Evolutionary conservation across 2,888 invertebrate species (phyloP).

Genomic region (Drosophila putrida): DNA sequence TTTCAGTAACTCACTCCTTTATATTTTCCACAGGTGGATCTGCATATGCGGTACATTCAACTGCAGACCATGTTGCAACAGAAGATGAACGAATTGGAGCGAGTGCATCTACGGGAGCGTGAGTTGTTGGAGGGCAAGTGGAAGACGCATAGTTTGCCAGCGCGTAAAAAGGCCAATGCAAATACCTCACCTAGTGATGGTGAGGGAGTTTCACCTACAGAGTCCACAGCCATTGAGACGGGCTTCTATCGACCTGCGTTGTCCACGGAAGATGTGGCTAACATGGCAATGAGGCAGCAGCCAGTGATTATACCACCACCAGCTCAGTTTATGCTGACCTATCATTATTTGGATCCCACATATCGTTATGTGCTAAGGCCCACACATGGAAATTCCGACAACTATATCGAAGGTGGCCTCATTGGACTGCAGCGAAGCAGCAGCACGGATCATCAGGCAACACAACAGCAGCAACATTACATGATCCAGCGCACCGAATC

Average conservation of each 20-base stretch:
- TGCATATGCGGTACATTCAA: constrained; percentile 96
- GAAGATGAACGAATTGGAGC: constrained; percentile 94
- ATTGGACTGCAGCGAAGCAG: constrained; percentile 87
- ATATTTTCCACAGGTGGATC: constrained; percentile 87
- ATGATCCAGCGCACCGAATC: constrained; percentile 88
- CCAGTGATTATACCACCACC: constrained; percentile 84
- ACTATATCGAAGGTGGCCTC: constrained; percentile 87
- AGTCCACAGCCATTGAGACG: constrained; percentile 70
- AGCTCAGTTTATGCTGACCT: constrained; percentile 87
- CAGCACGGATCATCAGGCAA: constrained; percentile 86
- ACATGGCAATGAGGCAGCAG: constrained; percentile 61
- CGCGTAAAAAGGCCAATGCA: constrained; percentile 90
- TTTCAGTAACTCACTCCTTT: background rate
- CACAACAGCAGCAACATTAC: constrained; percentile 82
- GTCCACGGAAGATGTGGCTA: constrained; percentile 92
- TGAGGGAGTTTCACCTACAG: constrained; percentile 86
- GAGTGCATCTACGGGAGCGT: constrained; percentile 92
- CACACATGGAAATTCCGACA: constrained; percentile 88
- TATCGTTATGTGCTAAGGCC: constrained; percentile 91
- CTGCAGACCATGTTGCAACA: constrained; percentile 93
- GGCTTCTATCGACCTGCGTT: constrained; percentile 91
- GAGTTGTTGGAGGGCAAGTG: constrained; percentile 94
- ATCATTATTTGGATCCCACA: constrained; percentile 90
- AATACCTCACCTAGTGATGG: constrained; percentile 87
- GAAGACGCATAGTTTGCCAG: constrained; percentile 95